These are phyloP conservation scores for Cyprinodon tularosa DNA, from an alignment of 2,113 vertebrate genomes.

Conservation along the genomic window DNA sequence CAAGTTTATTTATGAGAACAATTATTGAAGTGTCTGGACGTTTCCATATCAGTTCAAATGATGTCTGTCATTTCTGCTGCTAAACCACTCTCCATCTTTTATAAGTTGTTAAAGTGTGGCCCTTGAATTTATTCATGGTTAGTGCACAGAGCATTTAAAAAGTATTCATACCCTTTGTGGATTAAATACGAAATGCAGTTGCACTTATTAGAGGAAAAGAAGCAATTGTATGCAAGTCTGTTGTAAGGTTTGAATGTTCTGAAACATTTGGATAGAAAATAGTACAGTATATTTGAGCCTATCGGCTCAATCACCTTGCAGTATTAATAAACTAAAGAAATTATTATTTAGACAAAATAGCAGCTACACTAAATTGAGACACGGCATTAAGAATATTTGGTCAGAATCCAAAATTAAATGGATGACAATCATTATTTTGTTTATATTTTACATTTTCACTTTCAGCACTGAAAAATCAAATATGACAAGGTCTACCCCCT, in stretches of 20 bases:
- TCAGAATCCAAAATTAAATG: too few species aligned
- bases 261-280: background rate
- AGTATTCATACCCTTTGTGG: too few species aligned
- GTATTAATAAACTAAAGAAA: slow-evolving; percentile 25
- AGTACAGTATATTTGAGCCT: background rate
- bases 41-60: background rate
- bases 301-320: slow-evolving; percentile 31
- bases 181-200: background rate
- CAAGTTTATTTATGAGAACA: slow-evolving; percentile 19
- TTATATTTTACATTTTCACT: too few species aligned
- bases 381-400: too few species aligned
- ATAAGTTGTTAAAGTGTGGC: slow-evolving; percentile 6
- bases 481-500: too few species aligned
- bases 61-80: background rate
- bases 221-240: too few species aligned
- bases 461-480: too few species aligned
- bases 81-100: background rate
- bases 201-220: background rate
- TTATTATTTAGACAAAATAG: too few species aligned
- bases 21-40: slow-evolving; percentile 7
- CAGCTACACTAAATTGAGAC: too few species aligned
- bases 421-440: too few species aligned
- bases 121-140: background rate
- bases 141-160: background rate
- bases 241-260: slow-evolving; percentile 1